Conservation (phyloP, 2,113 vertebrate genomes). For the Zapornia atra region DNA sequence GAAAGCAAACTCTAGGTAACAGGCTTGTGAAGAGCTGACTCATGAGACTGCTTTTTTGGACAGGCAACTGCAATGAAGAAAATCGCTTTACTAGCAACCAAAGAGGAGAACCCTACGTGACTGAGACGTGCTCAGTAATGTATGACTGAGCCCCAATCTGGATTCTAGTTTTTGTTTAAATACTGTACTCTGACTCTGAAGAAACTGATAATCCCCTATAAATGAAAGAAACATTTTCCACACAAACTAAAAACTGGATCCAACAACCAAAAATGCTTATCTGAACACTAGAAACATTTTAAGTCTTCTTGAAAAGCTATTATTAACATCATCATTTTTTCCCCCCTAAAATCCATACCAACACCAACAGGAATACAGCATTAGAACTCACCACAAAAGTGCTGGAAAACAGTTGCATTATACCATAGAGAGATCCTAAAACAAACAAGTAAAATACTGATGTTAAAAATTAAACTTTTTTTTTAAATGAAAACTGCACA, state of each 20-base stretch:
- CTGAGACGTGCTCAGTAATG: accelerated
- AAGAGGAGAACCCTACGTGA: neutral
- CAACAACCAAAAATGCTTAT: neutral
- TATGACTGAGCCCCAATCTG: neutral
- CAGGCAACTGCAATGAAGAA: neutral
- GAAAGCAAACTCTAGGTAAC: neutral
- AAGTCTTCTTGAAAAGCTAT: neutral
- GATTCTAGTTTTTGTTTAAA: neutral
- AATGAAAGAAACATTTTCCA: neutral
- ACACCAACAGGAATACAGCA: neutral
- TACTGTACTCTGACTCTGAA: neutral
- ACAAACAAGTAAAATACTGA: neutral
- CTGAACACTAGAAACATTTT: neutral
- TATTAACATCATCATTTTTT: neutral
- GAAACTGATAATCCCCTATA: neutral
- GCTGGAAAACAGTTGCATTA: slow-evolving; percentile 94
- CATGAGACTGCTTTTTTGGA: neutral
- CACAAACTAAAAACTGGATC: neutral
- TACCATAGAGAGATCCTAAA: slow-evolving; percentile 91
- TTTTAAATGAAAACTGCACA: neutral
- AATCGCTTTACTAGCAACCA: neutral
- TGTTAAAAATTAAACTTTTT: neutral
- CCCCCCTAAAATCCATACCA: neutral
- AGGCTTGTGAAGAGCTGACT: neutral
- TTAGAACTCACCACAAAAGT: slow-evolving; percentile 89